Percentiles rank a stretch among this genome's conserved stretches.
Evolutionary conservation across 2,888 invertebrate genomes (phyloP).

Genomic region (Agrochola lychnidis): DNA sequence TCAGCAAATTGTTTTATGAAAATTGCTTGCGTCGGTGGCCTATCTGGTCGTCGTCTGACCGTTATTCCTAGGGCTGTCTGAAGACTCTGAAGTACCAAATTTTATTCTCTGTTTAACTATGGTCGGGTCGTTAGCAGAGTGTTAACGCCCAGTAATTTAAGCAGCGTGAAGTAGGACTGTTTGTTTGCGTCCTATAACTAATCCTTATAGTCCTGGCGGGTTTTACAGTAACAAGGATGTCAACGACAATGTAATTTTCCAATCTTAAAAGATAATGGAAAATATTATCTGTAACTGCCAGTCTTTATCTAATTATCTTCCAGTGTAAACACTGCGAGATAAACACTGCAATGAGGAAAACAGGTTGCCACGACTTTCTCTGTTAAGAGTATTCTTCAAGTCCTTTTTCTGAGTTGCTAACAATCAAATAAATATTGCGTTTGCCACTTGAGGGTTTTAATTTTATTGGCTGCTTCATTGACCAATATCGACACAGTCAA

Average conservation of each 20-base stretch:
- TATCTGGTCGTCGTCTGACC: slow-evolving; percentile 52
- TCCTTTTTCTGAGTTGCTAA: neutral
- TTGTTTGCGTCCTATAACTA: slow-evolving; percentile 47
- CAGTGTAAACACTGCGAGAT: slow-evolving; percentile 35
- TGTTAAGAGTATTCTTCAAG: slow-evolving; percentile 7
- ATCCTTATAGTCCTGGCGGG: slow-evolving; percentile 37
- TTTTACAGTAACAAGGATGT: slow-evolving; percentile 46
- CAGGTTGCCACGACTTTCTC: slow-evolving; percentile 29
- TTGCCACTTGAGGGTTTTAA: neutral
- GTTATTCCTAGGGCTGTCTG: slow-evolving; percentile 59
- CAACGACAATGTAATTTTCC: slow-evolving; percentile 20
- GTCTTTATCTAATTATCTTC: slow-evolving; percentile 42
- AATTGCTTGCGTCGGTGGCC: slow-evolving; percentile 48
- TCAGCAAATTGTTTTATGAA: slow-evolving; percentile 54
- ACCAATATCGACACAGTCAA: neutral
- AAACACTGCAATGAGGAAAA: slow-evolving; percentile 23
- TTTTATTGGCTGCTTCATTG: neutral
- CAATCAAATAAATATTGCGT: neutral
- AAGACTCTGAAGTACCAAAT: slow-evolving; percentile 37
- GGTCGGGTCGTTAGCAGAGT: slow-evolving; percentile 44
- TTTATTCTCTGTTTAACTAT: slow-evolving; percentile 46
- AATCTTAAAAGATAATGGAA: slow-evolving; percentile 21
- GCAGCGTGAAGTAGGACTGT: slow-evolving; percentile 56
- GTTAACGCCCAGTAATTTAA: slow-evolving; percentile 54
- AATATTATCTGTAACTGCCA: slow-evolving; percentile 31